Evolutionary conservation across 1,140 invertebrate species (phyloP).

Genomic region (Scaptomyza pallida): DNA sequence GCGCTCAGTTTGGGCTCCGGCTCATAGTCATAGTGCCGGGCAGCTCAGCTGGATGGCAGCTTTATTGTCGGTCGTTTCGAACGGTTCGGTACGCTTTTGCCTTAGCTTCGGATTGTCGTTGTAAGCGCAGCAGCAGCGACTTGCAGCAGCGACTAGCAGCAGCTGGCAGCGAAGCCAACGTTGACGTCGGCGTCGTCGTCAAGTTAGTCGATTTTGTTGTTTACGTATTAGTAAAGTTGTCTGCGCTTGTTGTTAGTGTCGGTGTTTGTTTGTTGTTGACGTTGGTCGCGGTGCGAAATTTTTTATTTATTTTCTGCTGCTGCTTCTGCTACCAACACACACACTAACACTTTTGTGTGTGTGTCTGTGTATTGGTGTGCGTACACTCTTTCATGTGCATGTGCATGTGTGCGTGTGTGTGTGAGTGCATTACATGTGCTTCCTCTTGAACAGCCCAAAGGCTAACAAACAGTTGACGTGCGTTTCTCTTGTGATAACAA

Average conservation of each 20-base stretch:
- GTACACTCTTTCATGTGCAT: constrained; percentile 4
- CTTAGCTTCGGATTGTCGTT: constrained; percentile 64
- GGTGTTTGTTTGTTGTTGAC: constrained; percentile 77
- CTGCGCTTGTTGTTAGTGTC: constrained; percentile 60
- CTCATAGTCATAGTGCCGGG: constrained; percentile 51
- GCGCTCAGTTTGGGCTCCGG: constrained; percentile 50
- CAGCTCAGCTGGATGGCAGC: constrained; percentile 73
- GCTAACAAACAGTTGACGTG: constrained; percentile 58
- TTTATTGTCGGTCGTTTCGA: constrained; percentile 81
- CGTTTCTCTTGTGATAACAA: constrained; percentile 67
- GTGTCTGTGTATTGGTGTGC: constrained; percentile 11
- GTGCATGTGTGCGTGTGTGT: constrained; percentile 21
- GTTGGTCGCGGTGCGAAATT: constrained; percentile 77
- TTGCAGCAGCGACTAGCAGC: constrained; percentile 26
- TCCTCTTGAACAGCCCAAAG: constrained; percentile 44
- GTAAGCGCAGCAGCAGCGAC: constrained; percentile 45
- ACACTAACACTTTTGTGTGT: no score
- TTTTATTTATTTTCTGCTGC: constrained; percentile 62
- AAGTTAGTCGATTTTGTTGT: constrained; percentile 50
- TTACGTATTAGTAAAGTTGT: constrained; percentile 67
- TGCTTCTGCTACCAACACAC: constrained; percentile 49
- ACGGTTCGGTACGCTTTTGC: constrained; percentile 74
- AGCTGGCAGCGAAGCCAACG: constrained; percentile 45
- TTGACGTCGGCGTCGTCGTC: constrained; percentile 21
- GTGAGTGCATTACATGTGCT: constrained; percentile 49